A percentile compares a stretch with the other conserved stretches of the same genome.
Conservation (phyloP, 2,113 vertebrate species). For the Elgaria multicarinata region DNA sequence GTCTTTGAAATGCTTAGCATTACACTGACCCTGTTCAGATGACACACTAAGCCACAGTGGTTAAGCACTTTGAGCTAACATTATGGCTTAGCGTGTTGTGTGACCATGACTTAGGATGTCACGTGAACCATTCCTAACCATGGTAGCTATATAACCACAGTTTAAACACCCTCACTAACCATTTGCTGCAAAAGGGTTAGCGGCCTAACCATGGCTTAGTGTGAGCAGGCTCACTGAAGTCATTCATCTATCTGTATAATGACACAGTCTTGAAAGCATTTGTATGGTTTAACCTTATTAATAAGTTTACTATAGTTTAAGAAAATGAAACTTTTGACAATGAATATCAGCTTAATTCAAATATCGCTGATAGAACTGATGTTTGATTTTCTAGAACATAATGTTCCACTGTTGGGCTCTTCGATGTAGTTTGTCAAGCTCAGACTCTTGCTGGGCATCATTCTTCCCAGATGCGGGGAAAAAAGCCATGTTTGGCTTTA, state of each 20-base stretch:
- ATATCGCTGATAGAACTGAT: not conserved
- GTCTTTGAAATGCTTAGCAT: not conserved
- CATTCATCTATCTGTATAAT: not conserved
- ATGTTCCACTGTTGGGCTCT: not conserved
- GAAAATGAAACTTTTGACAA: not conserved
- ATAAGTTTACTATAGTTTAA: not conserved
- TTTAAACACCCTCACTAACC: too few species aligned
- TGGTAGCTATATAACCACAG: too few species aligned
- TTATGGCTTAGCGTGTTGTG: too few species aligned
- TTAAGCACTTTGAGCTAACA: too few species aligned
- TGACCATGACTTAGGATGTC: too few species aligned
- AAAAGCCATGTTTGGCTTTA: not conserved
- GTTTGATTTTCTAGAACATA: not conserved
- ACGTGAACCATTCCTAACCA: too few species aligned
- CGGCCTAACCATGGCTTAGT: too few species aligned
- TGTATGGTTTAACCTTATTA: not conserved
- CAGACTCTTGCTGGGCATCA: not conserved
- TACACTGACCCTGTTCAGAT: too few species aligned
- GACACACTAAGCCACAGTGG: too few species aligned
- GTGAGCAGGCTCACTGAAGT: too few species aligned
- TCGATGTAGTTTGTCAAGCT: not conserved
- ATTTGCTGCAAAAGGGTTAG: too few species aligned
- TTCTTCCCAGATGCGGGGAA: not conserved
- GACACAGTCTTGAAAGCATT: not conserved
- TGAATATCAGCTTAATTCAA: not conserved